Evolutionary conservation across 2,797 vertebrate species (phyloP).

Genomic region (Nasua narica): DNA sequence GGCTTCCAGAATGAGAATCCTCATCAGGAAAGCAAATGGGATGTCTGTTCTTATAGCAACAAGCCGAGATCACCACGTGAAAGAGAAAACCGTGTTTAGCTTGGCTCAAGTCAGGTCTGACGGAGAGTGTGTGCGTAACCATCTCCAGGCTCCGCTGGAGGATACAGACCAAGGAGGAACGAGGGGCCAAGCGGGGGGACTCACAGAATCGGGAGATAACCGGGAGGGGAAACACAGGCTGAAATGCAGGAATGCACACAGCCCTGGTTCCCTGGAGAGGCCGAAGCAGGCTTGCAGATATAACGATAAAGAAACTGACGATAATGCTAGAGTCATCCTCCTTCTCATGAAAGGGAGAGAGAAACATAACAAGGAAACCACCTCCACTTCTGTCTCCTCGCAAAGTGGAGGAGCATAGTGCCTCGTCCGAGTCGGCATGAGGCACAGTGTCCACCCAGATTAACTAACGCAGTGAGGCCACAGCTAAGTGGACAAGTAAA

Average conservation of each 20-base stretch:
- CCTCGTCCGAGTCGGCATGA: not conserved
- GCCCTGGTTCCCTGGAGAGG: not conserved
- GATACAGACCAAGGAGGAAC: not conserved
- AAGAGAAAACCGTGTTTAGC: conserved; percentile 44
- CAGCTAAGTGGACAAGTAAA: not conserved
- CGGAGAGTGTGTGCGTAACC: not conserved
- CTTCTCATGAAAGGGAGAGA: not conserved
- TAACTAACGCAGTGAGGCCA: not conserved
- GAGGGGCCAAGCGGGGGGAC: not conserved
- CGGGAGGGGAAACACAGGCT: not conserved
- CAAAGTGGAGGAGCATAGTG: not conserved
- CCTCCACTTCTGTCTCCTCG: not conserved
- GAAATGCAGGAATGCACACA: conserved; percentile 35
- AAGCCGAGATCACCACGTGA: not conserved
- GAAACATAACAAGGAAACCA: not conserved
- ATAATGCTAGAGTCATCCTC: not conserved
- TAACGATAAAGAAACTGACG: conserved; percentile 31
- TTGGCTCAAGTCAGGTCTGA: conserved; percentile 46
- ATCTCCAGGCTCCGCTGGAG: conserved; percentile 18
- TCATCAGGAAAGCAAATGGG: not conserved
- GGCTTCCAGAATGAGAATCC: not conserved
- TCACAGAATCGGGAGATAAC: not conserved
- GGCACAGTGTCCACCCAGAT: not conserved
- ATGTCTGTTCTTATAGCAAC: not conserved
- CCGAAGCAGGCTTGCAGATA: not conserved